Base-by-base conservation (phyloP, 2,888 invertebrate genomes). In the Latrodectus elegans region DNA sequence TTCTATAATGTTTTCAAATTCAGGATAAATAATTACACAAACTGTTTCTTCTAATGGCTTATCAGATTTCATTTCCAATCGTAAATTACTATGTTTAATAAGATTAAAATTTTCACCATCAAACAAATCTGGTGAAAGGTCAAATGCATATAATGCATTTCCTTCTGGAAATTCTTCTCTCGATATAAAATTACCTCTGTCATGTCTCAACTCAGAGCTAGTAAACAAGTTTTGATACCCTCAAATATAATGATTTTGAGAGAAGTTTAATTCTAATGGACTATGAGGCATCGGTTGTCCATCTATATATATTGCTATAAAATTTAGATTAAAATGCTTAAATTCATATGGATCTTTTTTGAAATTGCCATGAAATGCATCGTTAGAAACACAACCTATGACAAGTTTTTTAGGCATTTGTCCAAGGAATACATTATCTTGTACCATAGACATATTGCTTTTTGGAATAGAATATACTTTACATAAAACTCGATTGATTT, bases 401-500 rank as follows among this genome's bases (percentile, higher is more conserved):
- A 65, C 15, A 8, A 76, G 1, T 11, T n/a, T 9, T 64, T 65
- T 64, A n/a, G 92, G 92, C 11, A 91, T 72, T 77, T 90, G 90
- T 1, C 91, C 91, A 4, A 90, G 53, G 77, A 91, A 91, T 8
- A 91, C 55, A 80, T 92, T 91, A 75, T 92, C 91, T 55, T 91
- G 84, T 0, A 90, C 89, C 80, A 91, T 90, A 14, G 89, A 89
- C 49, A 90, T 89, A 22, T 90, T 89, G 4, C n/a, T 15, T 49
- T 76, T 12, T 38, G 76, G 81, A 22, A 76, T 68, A 14, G 75
- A 80, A 52, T 76, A 86, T 11, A 71, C 71, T 71, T 86, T 76
- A 26, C 80, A 75, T 9, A 80, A 3, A 1, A 71, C 64, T 64
- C 86, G 8, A 55, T 68, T 75, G 22, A 80, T 71, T 0, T 75